These are phyloP conservation scores for Ellobius talpinus DNA, from an alignment of 2,113 vertebrate species.

Conservation along the genomic window DNA sequence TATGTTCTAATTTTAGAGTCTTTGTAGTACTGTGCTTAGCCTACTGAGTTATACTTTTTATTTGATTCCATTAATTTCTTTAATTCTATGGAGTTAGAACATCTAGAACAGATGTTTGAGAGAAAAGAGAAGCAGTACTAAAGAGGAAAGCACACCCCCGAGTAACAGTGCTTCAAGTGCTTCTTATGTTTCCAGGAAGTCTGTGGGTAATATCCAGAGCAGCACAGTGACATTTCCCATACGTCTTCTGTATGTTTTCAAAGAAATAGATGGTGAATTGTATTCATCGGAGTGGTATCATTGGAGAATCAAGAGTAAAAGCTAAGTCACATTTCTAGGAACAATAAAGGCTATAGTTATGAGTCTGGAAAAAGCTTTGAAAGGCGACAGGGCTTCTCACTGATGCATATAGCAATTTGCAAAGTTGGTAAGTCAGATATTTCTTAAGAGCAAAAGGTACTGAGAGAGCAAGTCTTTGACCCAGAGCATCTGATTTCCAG, in stretches of 20 bases:
- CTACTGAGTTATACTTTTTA: background rate
- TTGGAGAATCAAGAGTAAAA: conserved; percentile 11
- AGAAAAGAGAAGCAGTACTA: background rate
- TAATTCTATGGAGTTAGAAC: conserved; percentile 5
- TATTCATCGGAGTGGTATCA: background rate
- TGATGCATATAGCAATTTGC: background rate
- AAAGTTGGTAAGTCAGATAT: background rate
- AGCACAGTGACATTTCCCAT: background rate
- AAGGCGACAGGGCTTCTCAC: background rate
- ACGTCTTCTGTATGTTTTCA: conserved; percentile 21
- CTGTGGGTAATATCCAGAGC: background rate
- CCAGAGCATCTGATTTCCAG: background rate
- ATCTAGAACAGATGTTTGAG: conserved; percentile 20
- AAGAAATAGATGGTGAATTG: conserved; percentile 17
- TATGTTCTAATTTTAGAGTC: background rate
- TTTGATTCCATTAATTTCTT: background rate
- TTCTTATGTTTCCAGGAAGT: conserved; percentile 35
- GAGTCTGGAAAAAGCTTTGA: conserved; percentile 12
- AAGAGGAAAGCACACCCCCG: background rate
- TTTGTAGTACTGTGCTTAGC: background rate
- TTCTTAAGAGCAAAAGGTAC: background rate
- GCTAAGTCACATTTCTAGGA: background rate
- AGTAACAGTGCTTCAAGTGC: background rate
- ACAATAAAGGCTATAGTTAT: conserved; percentile 2
- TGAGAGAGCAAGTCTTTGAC: background rate